These are phyloP conservation scores for Rhagophthalmus giganteus DNA, from an alignment of 2,888 invertebrate genomes.

Conservation along the genomic window DNA sequence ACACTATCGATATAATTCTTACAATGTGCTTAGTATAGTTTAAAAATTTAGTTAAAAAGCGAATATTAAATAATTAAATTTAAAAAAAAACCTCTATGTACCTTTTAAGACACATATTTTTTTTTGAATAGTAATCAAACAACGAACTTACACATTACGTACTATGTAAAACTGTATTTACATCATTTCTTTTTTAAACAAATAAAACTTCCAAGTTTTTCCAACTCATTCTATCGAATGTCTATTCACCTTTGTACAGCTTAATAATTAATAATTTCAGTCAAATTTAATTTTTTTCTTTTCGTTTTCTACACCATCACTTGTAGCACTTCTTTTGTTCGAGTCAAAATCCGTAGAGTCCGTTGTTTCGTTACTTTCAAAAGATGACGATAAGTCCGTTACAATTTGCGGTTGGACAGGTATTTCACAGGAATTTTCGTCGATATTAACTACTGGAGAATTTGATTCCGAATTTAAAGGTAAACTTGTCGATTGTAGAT, in stretches of 20 bases:
- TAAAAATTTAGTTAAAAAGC: slow-evolving; percentile 21
- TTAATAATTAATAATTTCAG: slow-evolving; percentile 36
- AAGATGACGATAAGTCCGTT: slow-evolving; percentile 33
- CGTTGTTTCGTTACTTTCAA: slow-evolving; percentile 11
- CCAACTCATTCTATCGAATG: background rate
- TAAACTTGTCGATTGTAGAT: too few relatives aligned
- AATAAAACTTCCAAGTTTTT: slow-evolving; percentile 5
- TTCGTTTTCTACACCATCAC: slow-evolving; percentile 26
- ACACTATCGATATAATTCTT: slow-evolving; percentile 11
- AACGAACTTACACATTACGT: slow-evolving; percentile 15
- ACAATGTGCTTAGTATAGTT: slow-evolving; percentile 14
- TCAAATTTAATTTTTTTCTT: slow-evolving; percentile 43
- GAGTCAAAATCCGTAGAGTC: slow-evolving; percentile 4
- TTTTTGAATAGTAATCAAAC: background rate
- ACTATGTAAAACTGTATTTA: slow-evolving; percentile 23
- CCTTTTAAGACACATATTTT: background rate
- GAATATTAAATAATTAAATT: slow-evolving; percentile 17
- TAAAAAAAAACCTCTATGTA: slow-evolving; percentile 10
- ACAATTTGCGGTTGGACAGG: slow-evolving; percentile 53
- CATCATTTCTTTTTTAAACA: slow-evolving; percentile 7
- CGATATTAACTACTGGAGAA: slow-evolving; percentile 34
- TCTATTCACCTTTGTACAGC: slow-evolving; percentile 42
- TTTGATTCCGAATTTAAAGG: slow-evolving; percentile 14
- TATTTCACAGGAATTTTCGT: slow-evolving; percentile 52
- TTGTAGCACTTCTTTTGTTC: slow-evolving; percentile 2